phyloP scores from a whole-genome alignment of 1,140 invertebrate species.

The Listronotus oregonensis region DNA sequence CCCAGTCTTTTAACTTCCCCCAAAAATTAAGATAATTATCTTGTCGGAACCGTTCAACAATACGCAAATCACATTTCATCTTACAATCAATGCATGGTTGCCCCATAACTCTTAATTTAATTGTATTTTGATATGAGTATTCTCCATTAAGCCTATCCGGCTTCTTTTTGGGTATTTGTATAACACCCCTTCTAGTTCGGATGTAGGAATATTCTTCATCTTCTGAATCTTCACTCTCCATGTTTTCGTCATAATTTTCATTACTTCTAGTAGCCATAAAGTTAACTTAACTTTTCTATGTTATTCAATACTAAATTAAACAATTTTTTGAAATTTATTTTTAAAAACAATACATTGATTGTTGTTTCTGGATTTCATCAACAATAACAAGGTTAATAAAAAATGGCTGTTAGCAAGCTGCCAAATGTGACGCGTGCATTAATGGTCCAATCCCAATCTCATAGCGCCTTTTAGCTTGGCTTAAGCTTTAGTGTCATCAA shows the following conservation, averaged over 20 bases:
- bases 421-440: too few species aligned
- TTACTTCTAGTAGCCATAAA: background rate
- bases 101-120: constrained; percentile 29
- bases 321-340: too few species aligned
- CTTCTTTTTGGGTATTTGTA: constrained; percentile 23
- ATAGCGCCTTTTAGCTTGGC: too few species aligned
- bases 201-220: constrained; percentile 24
- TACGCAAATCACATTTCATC: constrained; percentile 23
- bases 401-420: too few species aligned
- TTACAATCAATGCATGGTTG: constrained; percentile 26
- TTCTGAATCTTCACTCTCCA: constrained; percentile 20
- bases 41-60: constrained; percentile 24
- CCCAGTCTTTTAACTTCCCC: constrained; percentile 30
- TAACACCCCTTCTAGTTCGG: constrained; percentile 12
- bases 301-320: too few species aligned
- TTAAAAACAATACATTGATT: too few species aligned
- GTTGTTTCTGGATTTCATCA: too few species aligned
- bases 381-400: too few species aligned
- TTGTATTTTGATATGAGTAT: constrained; percentile 28
- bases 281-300: too few species aligned
- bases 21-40: constrained; percentile 27
- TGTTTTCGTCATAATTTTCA: constrained; percentile 1
- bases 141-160: constrained; percentile 22
- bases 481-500: too few species aligned
- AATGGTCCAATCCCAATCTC: too few species aligned